Evolutionary conservation across 2,113 vertebrate species (phyloP), one percentile per base, ranked within the genome.

Genomic region (Melanerpes formicivorus): DNA sequence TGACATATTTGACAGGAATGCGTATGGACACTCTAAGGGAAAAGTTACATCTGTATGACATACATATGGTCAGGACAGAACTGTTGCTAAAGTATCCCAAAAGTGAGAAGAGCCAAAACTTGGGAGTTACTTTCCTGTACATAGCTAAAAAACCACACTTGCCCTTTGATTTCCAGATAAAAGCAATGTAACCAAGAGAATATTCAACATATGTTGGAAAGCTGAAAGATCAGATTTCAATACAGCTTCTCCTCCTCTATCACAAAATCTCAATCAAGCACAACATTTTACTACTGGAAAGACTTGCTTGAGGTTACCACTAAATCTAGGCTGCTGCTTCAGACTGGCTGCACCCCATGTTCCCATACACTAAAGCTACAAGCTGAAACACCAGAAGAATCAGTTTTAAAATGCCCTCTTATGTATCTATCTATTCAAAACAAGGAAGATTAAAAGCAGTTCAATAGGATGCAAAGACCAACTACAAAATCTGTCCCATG

Each of bases 1-100:
- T 6, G 44, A 5, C 54, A 66, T 14, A 8, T 58, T 69, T 79
- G 84, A 88, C 40, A 88, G 11, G 23, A 63, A 54, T 15, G 11
- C 0, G 0, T 14, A 46, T 0, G 4, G 29, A 71, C 44, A 52
- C 6, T 8, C 1, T 29, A 80, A 80, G 6, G 56, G 13, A 40
- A 40, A 30, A 76, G 56, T 32, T 74, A 63, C 3, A 75, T 8
- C 13, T 18, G 3, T 50, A 69, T 1, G 0, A 92, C 84, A 40
- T 46, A 83, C 63, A 4, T 11, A 74, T 10, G 8, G 16, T 34
- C 27, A 87, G 17, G 59, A 81, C 2, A 46, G 18, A 92, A 90
- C 50, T 23, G 7, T 23, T 80, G 14, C 44, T 75, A 8, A 18
- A 50, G 59, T 26, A 82, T n/a, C 25, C 30, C 29, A 29, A 56